Conservation (phyloP, 1,140 invertebrate genomes). For the Dendroctonus valens region DNA sequence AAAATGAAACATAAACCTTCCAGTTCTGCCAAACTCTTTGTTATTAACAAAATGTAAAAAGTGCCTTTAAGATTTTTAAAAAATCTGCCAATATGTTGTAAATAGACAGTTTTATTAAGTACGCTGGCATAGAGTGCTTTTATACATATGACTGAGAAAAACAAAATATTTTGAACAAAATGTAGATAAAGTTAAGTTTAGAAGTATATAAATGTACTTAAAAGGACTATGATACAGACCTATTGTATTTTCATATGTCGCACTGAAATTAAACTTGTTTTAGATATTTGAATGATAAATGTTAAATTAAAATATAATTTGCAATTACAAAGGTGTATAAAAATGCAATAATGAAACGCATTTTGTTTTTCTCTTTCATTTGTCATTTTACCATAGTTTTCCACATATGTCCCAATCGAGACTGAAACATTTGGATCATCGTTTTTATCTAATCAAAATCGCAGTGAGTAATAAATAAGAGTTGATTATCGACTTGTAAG, state of each 20-base stretch:
- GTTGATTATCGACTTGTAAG: constrained; percentile 1
- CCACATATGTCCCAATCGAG: constrained; percentile 13
- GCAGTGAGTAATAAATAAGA: constrained; percentile 8
- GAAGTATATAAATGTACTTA: too few relatives aligned
- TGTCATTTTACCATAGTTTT: too few relatives aligned
- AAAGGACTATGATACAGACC: too few relatives aligned
- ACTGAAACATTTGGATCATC: constrained; percentile 25
- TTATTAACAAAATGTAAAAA: constrained; percentile 46
- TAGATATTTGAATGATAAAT: too few relatives aligned
- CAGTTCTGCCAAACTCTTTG: constrained; percentile 46
- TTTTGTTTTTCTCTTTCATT: too few relatives aligned
- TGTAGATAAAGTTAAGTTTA: neutral
- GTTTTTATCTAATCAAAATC: constrained; percentile 9
- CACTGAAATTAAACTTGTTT: too few relatives aligned
- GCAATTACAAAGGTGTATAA: too few relatives aligned
- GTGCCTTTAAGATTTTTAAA: constrained; percentile 47
- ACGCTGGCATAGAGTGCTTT: constrained; percentile 5
- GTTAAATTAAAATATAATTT: too few relatives aligned
- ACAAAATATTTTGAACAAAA: constrained; percentile 6
- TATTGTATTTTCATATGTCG: too few relatives aligned
- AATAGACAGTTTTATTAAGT: constrained; percentile 22
- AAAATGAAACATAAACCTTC: constrained; percentile 49
- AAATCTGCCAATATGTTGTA: constrained; percentile 33
- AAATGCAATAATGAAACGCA: too few relatives aligned
- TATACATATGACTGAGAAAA: constrained; percentile 5